Evolutionary conservation across 2,888 invertebrate species (phyloP), one percentile per base, ranked within the genome.

Genomic region (Lumbricus terrestris): DNA sequence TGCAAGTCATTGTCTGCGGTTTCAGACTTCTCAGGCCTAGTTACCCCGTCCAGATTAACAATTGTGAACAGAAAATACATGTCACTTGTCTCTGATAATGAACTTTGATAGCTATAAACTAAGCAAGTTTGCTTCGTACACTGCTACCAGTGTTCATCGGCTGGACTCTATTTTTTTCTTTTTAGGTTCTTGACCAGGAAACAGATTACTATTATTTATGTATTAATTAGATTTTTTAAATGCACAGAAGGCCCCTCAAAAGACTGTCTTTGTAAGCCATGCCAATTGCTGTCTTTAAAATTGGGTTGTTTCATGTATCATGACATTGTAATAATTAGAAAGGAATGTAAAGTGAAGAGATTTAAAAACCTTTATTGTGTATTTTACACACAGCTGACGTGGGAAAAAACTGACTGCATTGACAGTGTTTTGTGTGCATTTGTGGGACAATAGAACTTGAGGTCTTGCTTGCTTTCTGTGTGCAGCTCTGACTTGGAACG

Each of bases 401-500:
- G 69, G 69, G 69, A 69, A 69, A 69, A 29, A n/a, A 11, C 4
- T n/a, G 69, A 6, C n/a, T 29, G 8, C n/a, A n/a, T 69, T 8
- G 29, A 69, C 69, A n/a, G n/a, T 29, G n/a, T 8, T 5, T 5
- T 69, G 69, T 69, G 6, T 69, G 69, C 29, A 29, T n/a, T 69
- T 69, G 69, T 69, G 0, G 5, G 69, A 69, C n/a, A 69, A 69
- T 69, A 69, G 8, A 69, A 11, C n/a, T n/a, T n/a, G n/a, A n/a
- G 5, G 69, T 16, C n/a, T 69, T 34, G 34, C 35, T 35, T 34
- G 34, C 35, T 85, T 88, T 23, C 88, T 47, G 42, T 47, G 83
- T 20, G 35, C 96, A 98, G 98, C 94, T 96, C 96, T 95, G 97
- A 97, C 94, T 97, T 98, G 97, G 98, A 98, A 95, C 96, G 96